Percentiles rank a stretch among this genome's conserved stretches.
phyloP scores from a whole-genome alignment of 2,888 invertebrate species.

The Agrenia bidenticulata region DNA sequence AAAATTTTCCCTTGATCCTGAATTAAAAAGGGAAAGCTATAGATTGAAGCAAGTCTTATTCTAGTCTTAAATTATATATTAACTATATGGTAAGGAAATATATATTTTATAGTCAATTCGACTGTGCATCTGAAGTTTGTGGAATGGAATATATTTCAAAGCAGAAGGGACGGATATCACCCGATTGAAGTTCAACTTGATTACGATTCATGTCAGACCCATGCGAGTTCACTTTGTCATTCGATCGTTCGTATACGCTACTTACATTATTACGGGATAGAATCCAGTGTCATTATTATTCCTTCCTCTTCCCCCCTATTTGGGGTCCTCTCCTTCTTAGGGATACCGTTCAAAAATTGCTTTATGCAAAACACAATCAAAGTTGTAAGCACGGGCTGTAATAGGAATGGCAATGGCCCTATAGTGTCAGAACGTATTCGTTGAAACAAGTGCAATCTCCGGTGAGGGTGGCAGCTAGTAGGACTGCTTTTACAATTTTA shows the following conservation, averaged over 20 bases:
- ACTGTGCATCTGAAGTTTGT: not conserved
- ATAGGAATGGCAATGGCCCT: constrained; percentile 7
- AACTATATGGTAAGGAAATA: too few species aligned
- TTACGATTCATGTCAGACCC: constrained; percentile 41
- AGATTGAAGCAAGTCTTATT: too few species aligned
- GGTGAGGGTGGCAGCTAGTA: not conserved
- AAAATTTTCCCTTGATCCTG: too few species aligned
- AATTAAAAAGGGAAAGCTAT: too few species aligned
- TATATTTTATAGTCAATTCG: too few species aligned
- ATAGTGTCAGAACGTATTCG: not conserved
- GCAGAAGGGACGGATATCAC: not conserved
- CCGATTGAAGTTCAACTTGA: constrained; percentile 28
- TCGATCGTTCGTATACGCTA: constrained; percentile 17
- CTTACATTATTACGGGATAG: constrained; percentile 1
- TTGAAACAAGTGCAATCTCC: constrained; percentile 6
- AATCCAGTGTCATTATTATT: constrained; percentile 19
- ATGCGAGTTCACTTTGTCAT: constrained; percentile 33
- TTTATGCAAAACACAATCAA: constrained; percentile 24
- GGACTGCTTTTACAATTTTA: too few species aligned
- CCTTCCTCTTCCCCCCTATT: constrained; percentile 20
- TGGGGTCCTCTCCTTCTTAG: constrained; percentile 24
- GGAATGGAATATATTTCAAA: constrained; percentile 2
- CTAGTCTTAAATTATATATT: too few species aligned
- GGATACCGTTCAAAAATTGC: constrained; percentile 4
- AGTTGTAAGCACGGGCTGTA: constrained; percentile 7